Evolutionary conservation across 2,113 vertebrate genomes (phyloP), one percentile per base, ranked within the genome.

Genomic region (Cyphomyrus discorhynchus): DNA sequence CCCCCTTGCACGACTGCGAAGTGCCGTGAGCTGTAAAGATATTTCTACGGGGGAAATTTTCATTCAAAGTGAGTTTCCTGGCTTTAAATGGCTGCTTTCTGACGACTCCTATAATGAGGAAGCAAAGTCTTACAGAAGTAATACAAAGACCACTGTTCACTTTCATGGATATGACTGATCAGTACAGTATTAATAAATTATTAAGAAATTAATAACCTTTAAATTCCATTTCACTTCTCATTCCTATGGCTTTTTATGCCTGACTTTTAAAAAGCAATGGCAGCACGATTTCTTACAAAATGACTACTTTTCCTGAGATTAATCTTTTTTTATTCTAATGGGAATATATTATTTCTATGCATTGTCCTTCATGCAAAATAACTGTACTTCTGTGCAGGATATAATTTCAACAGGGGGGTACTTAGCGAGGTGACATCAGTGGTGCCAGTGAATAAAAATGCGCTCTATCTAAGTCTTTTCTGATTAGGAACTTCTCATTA

Each of bases 331-430:
- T 46, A 39, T 88, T 52, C 70, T 42, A 85, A 90, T 50, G 7
- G 46, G 46, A 56, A 89, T 89, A 39, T 82, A 39, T 90, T 91
- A 84, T 77, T 66, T 70, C 74, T 47, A 88, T 17, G 66, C 88
- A 86, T 80, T 80, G 74, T 70, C 80, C 53, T 88, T 89, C 56
- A 27, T 85, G 35, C 39, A 53, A 49, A 88, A 87, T 91, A 91
- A 90, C 39, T 58, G 49, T 82, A 42, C 47, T 56, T 45, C 35
- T 52, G 86, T 84, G 47, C 89, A 88, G 88, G 87, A 93, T 92
- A 87, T 90, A 88, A 90, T 77, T 89, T 49, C 46, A 87, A 31
- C 46, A 27, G n/a, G 84, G 24, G 11, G 49, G n/a, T 24, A 27
- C 42, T 17, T 9, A 87, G 46, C 56, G 13, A 56, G 88, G 46